Conservation (phyloP, 2,113 vertebrate genomes). For the Anarhynchus alexandrinus region DNA sequence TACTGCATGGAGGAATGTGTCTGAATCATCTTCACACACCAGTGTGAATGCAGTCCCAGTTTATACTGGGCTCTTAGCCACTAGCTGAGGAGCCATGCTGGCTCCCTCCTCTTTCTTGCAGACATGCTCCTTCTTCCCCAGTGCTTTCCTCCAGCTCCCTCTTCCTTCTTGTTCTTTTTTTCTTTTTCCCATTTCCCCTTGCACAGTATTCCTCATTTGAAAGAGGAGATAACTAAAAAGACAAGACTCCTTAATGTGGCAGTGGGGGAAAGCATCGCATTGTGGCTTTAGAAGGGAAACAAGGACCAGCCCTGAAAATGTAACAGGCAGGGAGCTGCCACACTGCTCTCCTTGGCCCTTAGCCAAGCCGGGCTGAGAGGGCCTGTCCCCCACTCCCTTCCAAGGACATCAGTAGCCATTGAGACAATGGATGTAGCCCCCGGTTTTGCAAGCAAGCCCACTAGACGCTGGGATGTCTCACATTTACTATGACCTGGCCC, state of each 20-base stretch:
- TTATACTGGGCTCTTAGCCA: not conserved
- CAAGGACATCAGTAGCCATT: not conserved
- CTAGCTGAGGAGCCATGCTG: not conserved
- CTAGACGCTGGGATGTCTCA: not conserved
- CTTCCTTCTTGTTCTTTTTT: not conserved
- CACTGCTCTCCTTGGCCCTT: not conserved
- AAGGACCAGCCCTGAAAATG: not conserved
- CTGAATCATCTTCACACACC: conserved; percentile 38
- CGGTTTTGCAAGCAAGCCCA: not conserved
- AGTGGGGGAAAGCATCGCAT: not conserved
- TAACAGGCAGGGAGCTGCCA: not conserved
- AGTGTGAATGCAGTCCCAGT: not conserved
- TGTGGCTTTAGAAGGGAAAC: not conserved
- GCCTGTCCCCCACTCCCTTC: not conserved
- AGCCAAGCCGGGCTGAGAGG: not conserved
- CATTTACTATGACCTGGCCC: not conserved
- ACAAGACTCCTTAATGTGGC: not conserved
- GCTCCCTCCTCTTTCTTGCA: not conserved
- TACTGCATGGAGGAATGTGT: not conserved
- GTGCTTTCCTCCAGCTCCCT: not conserved
- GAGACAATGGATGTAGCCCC: not conserved
- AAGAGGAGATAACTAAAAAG: not conserved
- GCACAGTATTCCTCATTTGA: not conserved
- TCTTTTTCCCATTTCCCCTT: not conserved
- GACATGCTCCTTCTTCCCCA: not conserved